Conservation (phyloP, 2,888 invertebrate species). For the Muscina levida region DNA sequence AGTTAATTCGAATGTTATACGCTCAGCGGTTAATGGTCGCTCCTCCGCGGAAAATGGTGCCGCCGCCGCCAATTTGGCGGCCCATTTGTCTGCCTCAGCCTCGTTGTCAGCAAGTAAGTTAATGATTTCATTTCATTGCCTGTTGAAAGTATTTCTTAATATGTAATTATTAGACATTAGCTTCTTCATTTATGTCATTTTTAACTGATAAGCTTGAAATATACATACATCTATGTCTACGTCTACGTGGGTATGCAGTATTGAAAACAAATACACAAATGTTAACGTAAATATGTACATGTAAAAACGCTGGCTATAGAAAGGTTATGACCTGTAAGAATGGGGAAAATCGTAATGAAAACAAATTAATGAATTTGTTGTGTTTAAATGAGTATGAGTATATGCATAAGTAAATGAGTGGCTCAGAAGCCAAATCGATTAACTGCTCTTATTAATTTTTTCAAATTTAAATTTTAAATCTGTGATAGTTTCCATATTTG, state of each 20-base stretch:
- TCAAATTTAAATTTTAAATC: too few species aligned
- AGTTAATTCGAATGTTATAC: constrained; percentile 75
- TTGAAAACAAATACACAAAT: too few species aligned
- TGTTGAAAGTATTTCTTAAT: constrained; percentile 14
- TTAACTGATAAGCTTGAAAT: constrained; percentile 58
- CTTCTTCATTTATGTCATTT: constrained; percentile 28
- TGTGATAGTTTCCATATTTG: too few species aligned
- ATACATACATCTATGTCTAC: constrained; percentile 12
- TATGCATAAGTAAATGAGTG: too few species aligned
- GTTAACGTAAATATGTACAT: not conserved
- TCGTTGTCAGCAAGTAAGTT: constrained; percentile 87
- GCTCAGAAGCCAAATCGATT: too few species aligned
- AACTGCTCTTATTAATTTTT: too few species aligned
- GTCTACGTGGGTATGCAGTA: too few species aligned
- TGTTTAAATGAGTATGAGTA: too few species aligned
- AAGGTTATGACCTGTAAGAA: constrained; percentile 44
- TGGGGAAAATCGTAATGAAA: constrained; percentile 2
- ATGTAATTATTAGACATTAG: constrained; percentile 2
- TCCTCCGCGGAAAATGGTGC: constrained; percentile 67
- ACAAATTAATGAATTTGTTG: not conserved
- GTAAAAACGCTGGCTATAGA: constrained; percentile 13
- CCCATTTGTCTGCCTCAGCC: constrained; percentile 84
- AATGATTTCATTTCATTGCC: constrained; percentile 25
- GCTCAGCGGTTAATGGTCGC: constrained; percentile 72
- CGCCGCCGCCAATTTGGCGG: constrained; percentile 70